Conservation (phyloP, 2,888 invertebrate genomes). For the Dolichomitus sp. region DNA sequence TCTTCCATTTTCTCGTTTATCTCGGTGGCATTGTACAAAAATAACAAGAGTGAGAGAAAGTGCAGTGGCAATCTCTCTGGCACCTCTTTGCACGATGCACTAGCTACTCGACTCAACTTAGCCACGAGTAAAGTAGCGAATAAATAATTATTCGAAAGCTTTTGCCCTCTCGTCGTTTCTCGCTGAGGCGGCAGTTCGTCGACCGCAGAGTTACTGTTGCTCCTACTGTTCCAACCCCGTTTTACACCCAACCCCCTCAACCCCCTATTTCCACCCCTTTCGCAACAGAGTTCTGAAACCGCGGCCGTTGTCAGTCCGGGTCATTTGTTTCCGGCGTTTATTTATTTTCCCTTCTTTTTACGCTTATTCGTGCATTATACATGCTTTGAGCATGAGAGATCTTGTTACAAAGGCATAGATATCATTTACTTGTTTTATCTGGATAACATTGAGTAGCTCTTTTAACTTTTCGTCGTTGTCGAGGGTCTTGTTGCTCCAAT, state of each 20-base stretch:
- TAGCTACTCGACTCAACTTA: constrained; percentile 7
- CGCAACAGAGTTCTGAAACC: neutral
- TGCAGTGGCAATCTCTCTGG: constrained; percentile 10
- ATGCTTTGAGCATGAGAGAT: neutral
- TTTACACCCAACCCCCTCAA: constrained; percentile 2
- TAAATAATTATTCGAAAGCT: constrained; percentile 67
- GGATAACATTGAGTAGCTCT: neutral
- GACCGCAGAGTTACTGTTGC: constrained; percentile 48
- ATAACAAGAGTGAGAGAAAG: constrained; percentile 6
- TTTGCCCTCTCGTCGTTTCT: constrained; percentile 45
- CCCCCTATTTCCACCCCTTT: neutral
- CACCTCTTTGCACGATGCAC: constrained; percentile 3
- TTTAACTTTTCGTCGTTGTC: constrained; percentile 4
- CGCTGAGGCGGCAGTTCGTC: constrained; percentile 39
- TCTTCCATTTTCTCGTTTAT: constrained; percentile 14
- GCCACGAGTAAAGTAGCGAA: constrained; percentile 53
- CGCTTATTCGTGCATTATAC: neutral
- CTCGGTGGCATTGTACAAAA: neutral
- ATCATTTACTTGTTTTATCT: neutral
- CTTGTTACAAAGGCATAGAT: neutral
- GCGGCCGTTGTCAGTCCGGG: constrained; percentile 28
- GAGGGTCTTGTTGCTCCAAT: neutral
- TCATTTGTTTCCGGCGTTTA: constrained; percentile 59
- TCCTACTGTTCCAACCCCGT: constrained; percentile 36
- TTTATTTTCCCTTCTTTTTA: constrained; percentile 46